A percentile compares a stretch with the other conserved stretches of the same genome.
Evolutionary conservation across 2,113 vertebrate genomes (phyloP).

Genomic region (Pavo muticus): DNA sequence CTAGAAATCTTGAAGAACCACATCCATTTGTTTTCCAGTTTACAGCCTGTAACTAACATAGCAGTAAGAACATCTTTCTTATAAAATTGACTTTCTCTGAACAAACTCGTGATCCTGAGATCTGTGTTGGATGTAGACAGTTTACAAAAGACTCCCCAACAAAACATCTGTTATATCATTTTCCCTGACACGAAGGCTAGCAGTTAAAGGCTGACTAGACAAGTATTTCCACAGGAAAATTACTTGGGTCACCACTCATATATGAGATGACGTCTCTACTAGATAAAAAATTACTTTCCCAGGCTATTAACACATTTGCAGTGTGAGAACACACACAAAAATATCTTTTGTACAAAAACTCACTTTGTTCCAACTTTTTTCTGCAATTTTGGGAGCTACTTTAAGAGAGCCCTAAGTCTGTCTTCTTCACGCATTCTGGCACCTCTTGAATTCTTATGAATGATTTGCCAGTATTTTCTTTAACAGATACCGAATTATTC

Average conservation of each 20-base stretch:
- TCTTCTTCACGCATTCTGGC: not conserved
- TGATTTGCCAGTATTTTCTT: not conserved
- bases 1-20: slow-evolving; percentile 3
- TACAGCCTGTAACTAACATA: not conserved
- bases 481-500: not conserved
- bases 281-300: not conserved
- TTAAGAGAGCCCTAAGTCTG: not conserved
- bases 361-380: not conserved
- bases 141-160: not conserved
- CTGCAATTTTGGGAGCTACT: not conserved
- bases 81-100: not conserved
- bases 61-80: not conserved
- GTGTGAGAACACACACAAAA: not conserved
- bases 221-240: not conserved
- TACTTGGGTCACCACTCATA: not conserved
- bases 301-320: not conserved
- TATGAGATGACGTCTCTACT: not conserved
- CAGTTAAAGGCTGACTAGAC: not conserved
- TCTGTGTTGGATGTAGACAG: not conserved
- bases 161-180: not conserved
- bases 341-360: not conserved
- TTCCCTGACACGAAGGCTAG: not conserved
- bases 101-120: not conserved
- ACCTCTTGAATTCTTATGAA: not conserved
- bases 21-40: not conserved